Evolutionary conservation across 2,113 vertebrate genomes (phyloP), one percentile per base, ranked within the genome.

Genomic region (Catharus fuscescens): DNA sequence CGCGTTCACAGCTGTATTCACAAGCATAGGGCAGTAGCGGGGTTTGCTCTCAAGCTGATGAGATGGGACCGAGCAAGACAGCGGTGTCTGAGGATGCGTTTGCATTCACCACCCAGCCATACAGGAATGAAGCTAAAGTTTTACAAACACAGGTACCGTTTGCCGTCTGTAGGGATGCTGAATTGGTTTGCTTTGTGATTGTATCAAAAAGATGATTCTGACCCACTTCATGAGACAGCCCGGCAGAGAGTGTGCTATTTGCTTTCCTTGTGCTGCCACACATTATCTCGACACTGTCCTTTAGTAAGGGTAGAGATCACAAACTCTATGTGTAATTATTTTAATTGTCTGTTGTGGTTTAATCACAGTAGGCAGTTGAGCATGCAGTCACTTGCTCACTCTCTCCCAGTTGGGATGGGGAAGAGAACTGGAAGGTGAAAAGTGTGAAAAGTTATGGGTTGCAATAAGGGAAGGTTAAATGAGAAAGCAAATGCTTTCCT

Each of bases 131-230:
- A 60, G 47, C 54, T 57, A 70, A 54, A 29, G n/a, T 66, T 50
- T 67, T 80, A 8, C 96, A 86, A 24, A 84, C 92, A 5, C 97
- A 98, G 98, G 98, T 98, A 97, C 44, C 53, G 14, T 29, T 36
- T 64, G 53, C 59, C 9, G 21, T 74, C n/a, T 72, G 54, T 20
- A 38, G 47, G 2, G 1, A 19, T 50, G 40, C 66, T 40, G 60
- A 70, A 23, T n/a, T 79, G 18, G 8, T 57, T 88, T 94, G 73
- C 25, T 90, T 70, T 89, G 71, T 25, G 25, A 48, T 48, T 2
- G 1, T 71, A 76, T 38, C 9, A 38, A n/a, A 71, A 48, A 29
- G 6, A 7, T 67, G 2, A 64, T 54, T 52, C 7, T 50, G 61
- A 32, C 32, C 20, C 26, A 6, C 18, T 82, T 90, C 16, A 11